Evolutionary conservation across 2,113 vertebrate species (phyloP).

Genomic region (Struthidea cinerea): DNA sequence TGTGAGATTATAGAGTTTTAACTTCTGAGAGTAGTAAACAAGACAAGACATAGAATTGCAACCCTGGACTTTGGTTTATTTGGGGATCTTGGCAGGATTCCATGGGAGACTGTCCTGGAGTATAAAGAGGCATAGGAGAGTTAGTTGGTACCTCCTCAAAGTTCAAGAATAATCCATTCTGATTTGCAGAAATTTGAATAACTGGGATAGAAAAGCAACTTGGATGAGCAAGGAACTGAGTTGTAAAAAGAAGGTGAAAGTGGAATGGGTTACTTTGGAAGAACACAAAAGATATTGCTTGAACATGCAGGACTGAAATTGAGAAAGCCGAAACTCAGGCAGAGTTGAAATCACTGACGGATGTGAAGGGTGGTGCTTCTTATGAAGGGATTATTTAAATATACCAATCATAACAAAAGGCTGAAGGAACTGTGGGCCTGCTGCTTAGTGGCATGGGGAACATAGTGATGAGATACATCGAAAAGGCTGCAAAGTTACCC

Average conservation of each 20-base stretch:
- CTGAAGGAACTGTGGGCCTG: not conserved
- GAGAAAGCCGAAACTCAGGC: not conserved
- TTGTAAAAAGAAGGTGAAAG: not conserved
- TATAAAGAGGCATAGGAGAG: not conserved
- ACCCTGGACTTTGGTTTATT: not conserved
- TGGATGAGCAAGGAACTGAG: not conserved
- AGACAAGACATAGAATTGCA: not conserved
- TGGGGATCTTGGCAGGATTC: not conserved
- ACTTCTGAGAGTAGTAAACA: not conserved
- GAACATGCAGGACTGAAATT: not conserved
- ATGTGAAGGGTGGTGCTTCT: not conserved
- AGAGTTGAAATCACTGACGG: not conserved
- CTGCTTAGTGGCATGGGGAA: not conserved
- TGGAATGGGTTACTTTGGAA: not conserved
- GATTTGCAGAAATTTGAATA: not conserved
- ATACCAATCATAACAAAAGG: not conserved
- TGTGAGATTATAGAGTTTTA: not conserved
- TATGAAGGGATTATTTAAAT: not conserved
- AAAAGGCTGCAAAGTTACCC: not conserved
- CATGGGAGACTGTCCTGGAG: not conserved
- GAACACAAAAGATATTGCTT: not conserved
- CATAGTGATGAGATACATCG: accelerated
- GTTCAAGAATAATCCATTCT: not conserved
- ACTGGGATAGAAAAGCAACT: not conserved
- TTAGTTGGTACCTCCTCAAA: not conserved